A percentile compares a stretch with the other conserved stretches of the same genome.
These are phyloP conservation scores for Ctenicera cuprea DNA, from an alignment of 2,888 invertebrate genomes.

Conservation along the genomic window DNA sequence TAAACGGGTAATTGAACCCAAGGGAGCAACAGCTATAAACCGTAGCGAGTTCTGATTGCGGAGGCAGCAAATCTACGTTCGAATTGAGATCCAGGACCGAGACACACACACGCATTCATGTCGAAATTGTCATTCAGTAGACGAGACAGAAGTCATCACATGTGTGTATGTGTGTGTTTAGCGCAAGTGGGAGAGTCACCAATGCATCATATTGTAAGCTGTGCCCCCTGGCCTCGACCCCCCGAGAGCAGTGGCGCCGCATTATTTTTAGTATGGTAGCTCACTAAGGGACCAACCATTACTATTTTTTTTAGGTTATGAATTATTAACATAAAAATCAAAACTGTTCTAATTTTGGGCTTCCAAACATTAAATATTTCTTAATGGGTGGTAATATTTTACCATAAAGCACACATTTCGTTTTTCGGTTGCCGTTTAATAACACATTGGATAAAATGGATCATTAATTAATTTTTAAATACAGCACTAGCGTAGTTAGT, in stretches of 20 bases:
- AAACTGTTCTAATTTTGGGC: too few relatives aligned
- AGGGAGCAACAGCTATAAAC: background rate
- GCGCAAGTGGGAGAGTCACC: constrained; percentile 65
- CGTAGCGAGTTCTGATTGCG: constrained; percentile 12
- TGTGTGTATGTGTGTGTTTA: constrained; percentile 56
- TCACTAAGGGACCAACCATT: constrained; percentile 7
- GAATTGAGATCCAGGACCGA: constrained; percentile 13
- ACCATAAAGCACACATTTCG: too few relatives aligned
- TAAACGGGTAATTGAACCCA: constrained; percentile 11
- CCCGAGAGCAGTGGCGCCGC: constrained; percentile 58
- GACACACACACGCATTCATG: constrained; percentile 34
- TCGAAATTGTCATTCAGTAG: constrained; percentile 54
- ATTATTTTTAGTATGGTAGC: constrained; percentile 20
- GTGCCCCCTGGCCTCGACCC: constrained; percentile 63
- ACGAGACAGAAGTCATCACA: constrained; percentile 60
- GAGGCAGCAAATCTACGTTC: background rate
- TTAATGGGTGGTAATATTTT: too few relatives aligned
- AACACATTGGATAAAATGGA: too few relatives aligned
- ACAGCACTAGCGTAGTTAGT: too few relatives aligned
- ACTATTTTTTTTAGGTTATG: too few relatives aligned
- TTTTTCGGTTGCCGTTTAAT: too few relatives aligned
- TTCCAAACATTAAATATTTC: too few relatives aligned
- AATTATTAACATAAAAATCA: too few relatives aligned
- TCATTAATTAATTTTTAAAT: too few relatives aligned
- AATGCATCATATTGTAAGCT: constrained; percentile 63